Conservation (phyloP, 35 echinoderm and acorn worm species). For the Lytechinus pictus region DNA sequence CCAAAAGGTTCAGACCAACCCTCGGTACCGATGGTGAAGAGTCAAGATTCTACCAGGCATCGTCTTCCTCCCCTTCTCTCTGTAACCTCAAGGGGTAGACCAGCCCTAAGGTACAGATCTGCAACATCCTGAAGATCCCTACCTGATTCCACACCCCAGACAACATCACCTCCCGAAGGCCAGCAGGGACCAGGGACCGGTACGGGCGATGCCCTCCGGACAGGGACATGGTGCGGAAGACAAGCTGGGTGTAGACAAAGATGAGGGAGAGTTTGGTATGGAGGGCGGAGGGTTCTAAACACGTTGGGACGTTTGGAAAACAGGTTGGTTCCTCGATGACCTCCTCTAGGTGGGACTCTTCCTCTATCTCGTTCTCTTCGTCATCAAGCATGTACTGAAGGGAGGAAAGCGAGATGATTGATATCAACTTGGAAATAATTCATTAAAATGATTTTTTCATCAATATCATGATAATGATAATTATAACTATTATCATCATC, state of each 20-base stretch:
- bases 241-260: constrained; percentile 93
- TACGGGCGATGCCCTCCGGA: constrained; percentile 25
- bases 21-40: no score
- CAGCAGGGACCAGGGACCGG: constrained; percentile 7
- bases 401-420: not conserved
- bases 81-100: constrained; percentile 59
- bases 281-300: constrained; percentile 53
- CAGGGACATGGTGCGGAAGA: constrained; percentile 80
- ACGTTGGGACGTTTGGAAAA: not conserved
- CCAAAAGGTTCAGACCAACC: no score
- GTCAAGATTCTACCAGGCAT: not conserved
- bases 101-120: constrained; percentile 52
- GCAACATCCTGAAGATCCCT: constrained; percentile 56
- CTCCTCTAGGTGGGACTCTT: not conserved
- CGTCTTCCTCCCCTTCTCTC: not conserved
- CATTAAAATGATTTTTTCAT: no score
- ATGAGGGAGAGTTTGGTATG: constrained; percentile 78
- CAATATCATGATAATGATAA: no score
- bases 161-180: constrained; percentile 34
- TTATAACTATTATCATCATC: no score
- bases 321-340: not conserved
- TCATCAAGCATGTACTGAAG: constrained; percentile 28
- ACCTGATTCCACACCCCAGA: constrained; percentile 55
- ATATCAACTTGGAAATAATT: no score
- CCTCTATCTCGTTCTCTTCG: constrained; percentile 13